Evolutionary conservation across 1,140 invertebrate species (phyloP), one percentile per base, ranked within the genome.

Genomic region (Babylonia areolata): DNA sequence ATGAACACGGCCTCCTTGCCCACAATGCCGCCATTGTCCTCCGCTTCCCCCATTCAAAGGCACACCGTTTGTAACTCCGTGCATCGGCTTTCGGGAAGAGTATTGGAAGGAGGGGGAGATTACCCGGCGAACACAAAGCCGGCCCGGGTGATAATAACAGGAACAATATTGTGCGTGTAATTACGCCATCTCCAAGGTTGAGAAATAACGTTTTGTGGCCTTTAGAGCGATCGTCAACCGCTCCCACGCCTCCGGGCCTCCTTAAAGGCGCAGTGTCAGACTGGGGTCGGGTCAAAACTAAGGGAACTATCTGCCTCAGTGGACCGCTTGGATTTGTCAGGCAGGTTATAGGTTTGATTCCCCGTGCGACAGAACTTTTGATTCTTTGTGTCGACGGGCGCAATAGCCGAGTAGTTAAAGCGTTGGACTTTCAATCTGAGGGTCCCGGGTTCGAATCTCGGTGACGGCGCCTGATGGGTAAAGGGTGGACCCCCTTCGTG

Each of bases 151-250:
- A 64, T 64, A 11, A 23, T 64, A 64, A 64, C 58, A 64, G 58
- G 58, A 64, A 64, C 58, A 64, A 64, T 64, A 64, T 64, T 64
- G 58, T 23, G 58, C 58, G 58, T 64, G 58, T 64, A 64, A 64
- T 64, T 64, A 64, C 23, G 58, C 20, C 58, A 28, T 23, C 58
- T n/a, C 58, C 12, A 12, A 64, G 58, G 58, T 64, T 64, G 58
- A 23, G 28, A 64, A 64, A 64, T 64, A 64, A 64, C 58, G 58
- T 64, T 64, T 64, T 64, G 58, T 64, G 58, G 58, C 2, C 28
- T 23, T 64, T 64, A n/a, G 15, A 64, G 0, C 23, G 58, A 12
- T 12, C 28, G 58, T n/a, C 58, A 64, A 23, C 58, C 23, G 58
- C 58, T 64, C 58, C 58, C 58, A 64, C 58, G 58, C 46, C 46